Base-by-base conservation (phyloP, 1,140 invertebrate genomes). In the Mactra quadrangularis region DNA sequence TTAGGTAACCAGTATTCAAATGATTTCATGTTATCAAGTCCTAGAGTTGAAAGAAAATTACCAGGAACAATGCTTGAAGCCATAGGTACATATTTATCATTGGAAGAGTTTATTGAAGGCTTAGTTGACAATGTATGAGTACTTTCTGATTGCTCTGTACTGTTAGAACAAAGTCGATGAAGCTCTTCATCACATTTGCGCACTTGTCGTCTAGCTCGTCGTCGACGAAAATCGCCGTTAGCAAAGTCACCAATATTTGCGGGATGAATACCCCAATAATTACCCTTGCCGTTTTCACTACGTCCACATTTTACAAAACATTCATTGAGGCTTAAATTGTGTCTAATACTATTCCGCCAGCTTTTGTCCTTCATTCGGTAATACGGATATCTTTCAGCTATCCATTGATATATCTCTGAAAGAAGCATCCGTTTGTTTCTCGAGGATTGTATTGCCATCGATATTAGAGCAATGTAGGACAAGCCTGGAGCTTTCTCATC, bases 211-310 rank as follows among this genome's bases (percentile, higher is more conserved):
- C 99, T 97, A 0, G 98, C 98, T 41, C 98, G 98, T 22, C 98
- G 96, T 53, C 98, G 94, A 52, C 98, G 94, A 91, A 99, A 99
- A 89, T 99, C 98, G 0, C 97, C 98, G 84, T 97, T 96, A 11
- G 96, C 94, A 91, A 99, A 99, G 89, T 99, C 98, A 27, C 98
- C 97, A 1, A 98, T 93, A 91, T 99, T 99, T 0, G 97, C 98
- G 0, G 97, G 98, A 92, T 99, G 98, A 55, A 99, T 98, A 0
- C 97, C 96, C 98, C 98, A 99, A 89, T 98, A 99, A 90, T 99
- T 98, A 0, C 94, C 98, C 91, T 99, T 99, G 0, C 98, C 98
- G 91, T 98, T 99, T 0, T 97, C 96, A 68, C 85, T 87, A 35
- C 89, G 59, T 15, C 97, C 96, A 88, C 97, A 97, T 91, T 97